phyloP scores from a whole-genome alignment of 2,797 vertebrate genomes.

The Pyrocephalus nanus region DNA sequence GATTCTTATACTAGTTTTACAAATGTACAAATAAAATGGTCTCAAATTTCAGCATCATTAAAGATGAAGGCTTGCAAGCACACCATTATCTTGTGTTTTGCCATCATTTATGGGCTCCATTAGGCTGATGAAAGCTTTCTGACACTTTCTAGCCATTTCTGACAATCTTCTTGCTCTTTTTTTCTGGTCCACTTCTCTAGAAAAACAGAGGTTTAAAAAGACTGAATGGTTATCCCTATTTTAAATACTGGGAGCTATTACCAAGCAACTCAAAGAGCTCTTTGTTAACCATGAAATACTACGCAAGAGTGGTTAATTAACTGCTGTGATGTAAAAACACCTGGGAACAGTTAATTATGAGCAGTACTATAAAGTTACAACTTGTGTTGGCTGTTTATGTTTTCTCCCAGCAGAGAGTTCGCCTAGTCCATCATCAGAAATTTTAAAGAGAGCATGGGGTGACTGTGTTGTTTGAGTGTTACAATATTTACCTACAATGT shows the following conservation, averaged over 20 bases:
- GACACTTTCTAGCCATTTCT: background rate
- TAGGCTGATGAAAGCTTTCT: slow-evolving; percentile 8
- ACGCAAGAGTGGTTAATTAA: background rate
- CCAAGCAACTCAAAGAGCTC: background rate
- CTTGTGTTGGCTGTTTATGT: background rate
- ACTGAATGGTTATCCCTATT: background rate
- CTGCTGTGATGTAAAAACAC: background rate
- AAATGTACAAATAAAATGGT: background rate
- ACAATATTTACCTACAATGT: background rate
- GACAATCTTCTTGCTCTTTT: fast-evolving
- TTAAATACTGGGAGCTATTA: background rate
- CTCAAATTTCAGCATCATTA: slow-evolving; percentile 9
- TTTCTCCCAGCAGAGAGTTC: background rate
- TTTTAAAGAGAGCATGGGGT: background rate
- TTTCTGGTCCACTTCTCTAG: background rate
- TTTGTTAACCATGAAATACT: background rate
- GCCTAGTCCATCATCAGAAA: background rate
- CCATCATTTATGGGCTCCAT: background rate
- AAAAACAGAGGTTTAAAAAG: background rate
- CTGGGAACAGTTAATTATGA: background rate
- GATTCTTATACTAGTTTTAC: background rate
- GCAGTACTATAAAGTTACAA: background rate
- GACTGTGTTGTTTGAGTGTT: background rate
- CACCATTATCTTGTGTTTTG: slow-evolving; percentile 8
- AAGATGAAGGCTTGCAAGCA: background rate